A percentile compares a stretch with the other conserved stretches of the same genome.
These are phyloP conservation scores for Paramuricea clavata DNA, from an alignment of 92 coral and sea anemone genomes.

Conservation along the genomic window DNA sequence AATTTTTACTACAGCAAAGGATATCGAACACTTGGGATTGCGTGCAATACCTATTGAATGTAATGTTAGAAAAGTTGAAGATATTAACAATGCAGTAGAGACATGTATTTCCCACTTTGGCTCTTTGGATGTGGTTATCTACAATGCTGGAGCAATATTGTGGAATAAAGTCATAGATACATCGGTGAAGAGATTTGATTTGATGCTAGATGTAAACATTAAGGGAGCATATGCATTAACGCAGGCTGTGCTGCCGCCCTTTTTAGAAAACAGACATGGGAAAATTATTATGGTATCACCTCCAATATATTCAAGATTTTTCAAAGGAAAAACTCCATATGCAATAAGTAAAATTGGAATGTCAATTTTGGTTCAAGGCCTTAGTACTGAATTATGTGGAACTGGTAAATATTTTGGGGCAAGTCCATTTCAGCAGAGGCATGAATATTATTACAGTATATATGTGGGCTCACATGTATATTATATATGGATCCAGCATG, in stretches of 20 bases:
- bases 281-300: slow-evolving; percentile 28
- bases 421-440: too few species aligned
- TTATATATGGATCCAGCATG: too few species aligned
- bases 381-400: slow-evolving; percentile 29
- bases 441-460: too few species aligned
- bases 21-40: background rate
- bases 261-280: background rate
- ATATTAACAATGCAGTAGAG: slow-evolving; percentile 26
- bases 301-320: slow-evolving; percentile 37
- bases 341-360: slow-evolving; percentile 38
- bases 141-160: slow-evolving; percentile 30
- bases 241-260: slow-evolving; percentile 33
- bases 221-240: slow-evolving; percentile 21
- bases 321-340: slow-evolving; percentile 34
- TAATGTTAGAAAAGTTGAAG: slow-evolving; percentile 20
- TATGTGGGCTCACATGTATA: too few species aligned
- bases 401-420: slow-evolving; percentile 17
- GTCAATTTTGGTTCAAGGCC: slow-evolving; percentile 41
- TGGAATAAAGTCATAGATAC: slow-evolving; percentile 33
- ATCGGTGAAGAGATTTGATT: slow-evolving; percentile 25
- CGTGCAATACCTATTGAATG: slow-evolving; percentile 25
- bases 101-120: slow-evolving; percentile 38
- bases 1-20: slow-evolving; percentile 3
- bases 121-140: slow-evolving; percentile 23
- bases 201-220: slow-evolving; percentile 28